Percentiles rank a stretch among this genome's conserved stretches.
phyloP scores from a whole-genome alignment of 37 sponge, comb jelly and placozoan genomes.

The Haliclona indistincta region DNA sequence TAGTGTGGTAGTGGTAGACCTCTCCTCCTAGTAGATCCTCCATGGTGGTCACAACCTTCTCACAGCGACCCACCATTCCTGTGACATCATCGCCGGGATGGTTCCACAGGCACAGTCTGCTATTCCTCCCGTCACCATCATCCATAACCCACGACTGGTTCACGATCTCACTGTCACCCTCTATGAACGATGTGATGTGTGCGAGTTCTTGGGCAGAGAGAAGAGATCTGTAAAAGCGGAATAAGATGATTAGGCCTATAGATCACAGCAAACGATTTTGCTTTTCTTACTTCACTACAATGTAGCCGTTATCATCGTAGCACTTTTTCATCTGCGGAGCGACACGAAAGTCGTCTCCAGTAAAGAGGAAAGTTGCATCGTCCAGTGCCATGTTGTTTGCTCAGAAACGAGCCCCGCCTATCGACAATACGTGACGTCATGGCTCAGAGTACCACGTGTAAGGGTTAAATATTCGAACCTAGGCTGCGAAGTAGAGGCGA shows the following conservation, averaged over 20 bases:
- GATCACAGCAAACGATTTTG: neutral
- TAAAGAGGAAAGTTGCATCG: no score
- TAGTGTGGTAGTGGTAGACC: slow-evolving; percentile 95
- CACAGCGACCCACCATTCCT: slow-evolving; percentile 79
- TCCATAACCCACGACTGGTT: slow-evolving; percentile 34
- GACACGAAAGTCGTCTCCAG: no score
- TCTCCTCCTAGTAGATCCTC: slow-evolving; percentile 86
- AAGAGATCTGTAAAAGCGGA: slow-evolving; percentile 35
- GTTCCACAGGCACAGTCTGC: slow-evolving; percentile 83
- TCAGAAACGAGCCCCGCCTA: neutral
- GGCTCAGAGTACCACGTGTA: neutral
- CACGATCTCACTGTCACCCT: slow-evolving; percentile 62
- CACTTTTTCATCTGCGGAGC: slow-evolving; percentile 43
- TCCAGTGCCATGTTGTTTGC: no score
- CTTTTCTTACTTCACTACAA: slow-evolving; percentile 50
- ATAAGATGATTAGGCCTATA: neutral
- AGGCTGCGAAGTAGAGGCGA: neutral
- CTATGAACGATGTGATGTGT: slow-evolving; percentile 35
- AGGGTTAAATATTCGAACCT: neutral
- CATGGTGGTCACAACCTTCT: slow-evolving; percentile 85
- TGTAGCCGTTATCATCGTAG: slow-evolving; percentile 71
- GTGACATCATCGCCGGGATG: slow-evolving; percentile 80
- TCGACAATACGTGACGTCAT: neutral
- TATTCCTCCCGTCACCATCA: slow-evolving; percentile 71
- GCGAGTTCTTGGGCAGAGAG: slow-evolving; percentile 65